Base-by-base conservation (phyloP, 2,797 vertebrate species). In the Okamejei kenojei region DNA sequence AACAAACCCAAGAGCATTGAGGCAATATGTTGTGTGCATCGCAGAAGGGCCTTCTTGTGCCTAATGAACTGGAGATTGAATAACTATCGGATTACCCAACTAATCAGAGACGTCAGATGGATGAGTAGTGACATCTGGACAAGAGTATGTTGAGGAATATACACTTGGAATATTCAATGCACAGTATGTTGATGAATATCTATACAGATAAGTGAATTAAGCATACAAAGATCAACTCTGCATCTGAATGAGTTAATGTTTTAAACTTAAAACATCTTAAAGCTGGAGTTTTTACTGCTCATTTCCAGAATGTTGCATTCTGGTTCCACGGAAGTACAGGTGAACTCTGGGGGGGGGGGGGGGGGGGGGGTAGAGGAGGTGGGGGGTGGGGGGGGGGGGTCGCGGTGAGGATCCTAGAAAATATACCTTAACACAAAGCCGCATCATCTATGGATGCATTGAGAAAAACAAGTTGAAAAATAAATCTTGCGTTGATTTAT, bases 1-100 rank as follows among this genome's bases (percentile, higher is more conserved):
- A 68, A 88, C 84, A 88, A 88, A 88, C 84, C 63, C 63, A 61
- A 68, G 13, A 88, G 63, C 84, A 88, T 68, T 88, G 82, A 63
- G 58, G 63, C 82, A 58, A 63, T 58, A 63, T 63, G 63, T 32
- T 63, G 15, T 19, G 8, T 17, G n/a, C n/a, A 65, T 17, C 61
- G 21, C n/a, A 68, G 61, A 88, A 32, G 61, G 84, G 3, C n/a
- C 84, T 68, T 63, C 68, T 88, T 63, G 6, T 88, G 63, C 0
- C 63, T 88, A 68, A 68, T 23, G 63, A 88, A 88, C 84, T 88
- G 84, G 63, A 68, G n/a, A 68, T 68, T 63, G n/a, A 68, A 65
- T 88, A 61, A 63, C 84, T 68, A 88, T 88, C 29, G 32, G 63
- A 35, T 88, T 88, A 88, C 84, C 32, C 17, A 68, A 68, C 84